Evolutionary conservation across 2,113 vertebrate genomes (phyloP).

Genomic region (Xenotilapia longispinis): DNA sequence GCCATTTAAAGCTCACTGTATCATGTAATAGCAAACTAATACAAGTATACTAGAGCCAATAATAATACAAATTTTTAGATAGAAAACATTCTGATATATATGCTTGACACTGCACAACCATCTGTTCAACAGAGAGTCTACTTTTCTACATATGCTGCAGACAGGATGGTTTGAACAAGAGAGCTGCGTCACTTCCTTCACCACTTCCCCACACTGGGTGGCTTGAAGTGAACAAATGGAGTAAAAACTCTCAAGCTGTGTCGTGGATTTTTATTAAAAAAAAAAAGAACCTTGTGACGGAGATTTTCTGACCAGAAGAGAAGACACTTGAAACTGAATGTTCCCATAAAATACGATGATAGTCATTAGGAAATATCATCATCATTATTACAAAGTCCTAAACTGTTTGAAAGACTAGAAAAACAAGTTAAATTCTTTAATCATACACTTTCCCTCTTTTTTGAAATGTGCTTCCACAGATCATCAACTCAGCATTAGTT

Average conservation of each 20-base stretch:
- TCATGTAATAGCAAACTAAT: neutral
- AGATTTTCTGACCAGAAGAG: neutral
- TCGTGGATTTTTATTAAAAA: accelerated
- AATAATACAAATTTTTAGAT: neutral
- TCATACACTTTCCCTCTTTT: neutral
- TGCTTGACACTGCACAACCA: neutral
- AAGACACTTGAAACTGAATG: neutral
- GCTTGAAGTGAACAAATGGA: neutral
- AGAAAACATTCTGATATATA: neutral
- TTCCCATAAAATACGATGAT: neutral
- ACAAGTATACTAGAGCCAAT: neutral
- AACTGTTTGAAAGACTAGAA: neutral
- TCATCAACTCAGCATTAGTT: neutral
- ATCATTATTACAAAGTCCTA: neutral
- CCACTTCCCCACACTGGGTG: neutral
- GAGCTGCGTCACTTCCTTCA: neutral
- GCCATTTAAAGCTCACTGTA: neutral
- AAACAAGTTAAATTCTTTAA: neutral
- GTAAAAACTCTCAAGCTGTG: neutral
- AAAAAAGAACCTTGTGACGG: neutral
- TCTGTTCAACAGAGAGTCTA: neutral
- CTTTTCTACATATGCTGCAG: neutral
- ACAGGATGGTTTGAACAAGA: accelerated
- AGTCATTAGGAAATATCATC: neutral
- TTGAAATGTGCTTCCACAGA: neutral